These are phyloP conservation scores for Sturmia bella DNA, from an alignment of 2,888 invertebrate genomes.

Conservation along the genomic window DNA sequence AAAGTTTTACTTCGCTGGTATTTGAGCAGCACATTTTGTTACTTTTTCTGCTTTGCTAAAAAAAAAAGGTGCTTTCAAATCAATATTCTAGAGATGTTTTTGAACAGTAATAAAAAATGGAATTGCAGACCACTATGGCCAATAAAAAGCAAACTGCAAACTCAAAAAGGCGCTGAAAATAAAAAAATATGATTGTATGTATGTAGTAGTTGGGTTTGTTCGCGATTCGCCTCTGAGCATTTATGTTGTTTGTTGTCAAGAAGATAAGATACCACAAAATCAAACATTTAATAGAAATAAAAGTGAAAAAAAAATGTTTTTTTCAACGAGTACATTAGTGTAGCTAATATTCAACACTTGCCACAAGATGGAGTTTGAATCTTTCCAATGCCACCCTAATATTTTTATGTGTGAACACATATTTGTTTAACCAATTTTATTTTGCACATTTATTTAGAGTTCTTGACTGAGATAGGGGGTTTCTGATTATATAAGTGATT, in stretches of 20 bases:
- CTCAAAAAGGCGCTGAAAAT: conserved; percentile 46
- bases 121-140: conserved; percentile 19
- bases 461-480: conserved; percentile 54
- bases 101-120: background rate
- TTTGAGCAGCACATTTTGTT: background rate
- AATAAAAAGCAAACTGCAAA: conserved; percentile 3
- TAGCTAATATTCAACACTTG: too few relatives aligned
- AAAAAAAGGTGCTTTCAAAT: background rate
- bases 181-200: too few relatives aligned
- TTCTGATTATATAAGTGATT: conserved; percentile 10
- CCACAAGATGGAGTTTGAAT: too few relatives aligned
- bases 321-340: conserved; percentile 25
- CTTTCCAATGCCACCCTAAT: too few relatives aligned
- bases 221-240: conserved; percentile 47
- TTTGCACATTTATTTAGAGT: conserved; percentile 50
- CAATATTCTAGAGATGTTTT: conserved; percentile 2
- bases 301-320: conserved; percentile 3
- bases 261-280: conserved; percentile 57
- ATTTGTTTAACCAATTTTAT: conserved; percentile 20
- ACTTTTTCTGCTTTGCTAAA: too few relatives aligned
- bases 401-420: background rate
- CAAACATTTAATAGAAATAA: conserved; percentile 8
- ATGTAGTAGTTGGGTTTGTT: conserved; percentile 39
- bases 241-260: conserved; percentile 47
- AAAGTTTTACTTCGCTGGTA: background rate